A percentile compares a stretch with the other conserved stretches of the same genome.
phyloP scores from a whole-genome alignment of 2,888 invertebrate genomes.

The Nomada hirtipes region DNA sequence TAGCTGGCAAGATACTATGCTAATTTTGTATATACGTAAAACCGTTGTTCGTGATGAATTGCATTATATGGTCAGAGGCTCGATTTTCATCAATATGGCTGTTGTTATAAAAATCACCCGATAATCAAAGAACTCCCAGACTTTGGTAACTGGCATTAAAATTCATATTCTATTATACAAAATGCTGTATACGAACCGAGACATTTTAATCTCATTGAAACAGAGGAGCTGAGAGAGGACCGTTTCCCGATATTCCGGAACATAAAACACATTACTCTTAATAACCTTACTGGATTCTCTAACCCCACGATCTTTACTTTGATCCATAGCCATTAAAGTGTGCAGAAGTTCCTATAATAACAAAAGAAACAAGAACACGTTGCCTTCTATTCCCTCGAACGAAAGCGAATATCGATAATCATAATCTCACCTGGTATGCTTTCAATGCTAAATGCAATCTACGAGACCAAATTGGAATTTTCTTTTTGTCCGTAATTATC shows the following conservation, averaged over 20 bases:
- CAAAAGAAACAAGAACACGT: constrained; percentile 3
- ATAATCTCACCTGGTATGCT: constrained; percentile 86
- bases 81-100: no score
- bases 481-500: constrained; percentile 94
- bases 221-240: constrained; percentile 91
- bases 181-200: constrained; percentile 87
- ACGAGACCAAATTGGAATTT: constrained; percentile 92
- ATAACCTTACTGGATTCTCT: constrained; percentile 93
- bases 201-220: constrained; percentile 94
- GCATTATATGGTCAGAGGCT: no score
- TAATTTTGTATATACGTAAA: no score
- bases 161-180: not conserved
- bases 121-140: no score
- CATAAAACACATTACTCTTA: constrained; percentile 96
- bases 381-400: constrained; percentile 10
- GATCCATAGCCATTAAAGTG: constrained; percentile 93
- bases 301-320: constrained; percentile 89
- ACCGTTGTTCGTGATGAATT: no score
- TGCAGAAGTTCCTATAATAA: constrained; percentile 91
- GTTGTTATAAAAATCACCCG: no score
- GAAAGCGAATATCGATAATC: not conserved
- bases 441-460: constrained; percentile 93
- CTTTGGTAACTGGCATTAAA: not conserved
- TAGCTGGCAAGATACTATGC: no score
- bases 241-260: constrained; percentile 96